Evolutionary conservation across 2,113 vertebrate genomes (phyloP).

Genomic region (Halichoerus grypus): DNA sequence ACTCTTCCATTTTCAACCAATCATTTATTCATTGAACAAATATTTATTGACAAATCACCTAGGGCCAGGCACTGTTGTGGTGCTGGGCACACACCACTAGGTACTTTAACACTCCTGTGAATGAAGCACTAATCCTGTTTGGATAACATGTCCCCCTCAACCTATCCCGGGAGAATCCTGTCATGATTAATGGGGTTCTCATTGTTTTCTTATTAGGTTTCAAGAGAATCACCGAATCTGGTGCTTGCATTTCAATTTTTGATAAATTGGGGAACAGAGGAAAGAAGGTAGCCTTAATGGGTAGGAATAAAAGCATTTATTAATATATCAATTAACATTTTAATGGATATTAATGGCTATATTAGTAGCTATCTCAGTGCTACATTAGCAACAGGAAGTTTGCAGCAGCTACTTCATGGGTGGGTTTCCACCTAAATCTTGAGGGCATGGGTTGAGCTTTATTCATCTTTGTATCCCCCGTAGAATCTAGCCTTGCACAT

Average conservation of each 20-base stretch:
- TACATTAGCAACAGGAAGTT: not conserved
- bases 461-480: not conserved
- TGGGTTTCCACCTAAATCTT: not conserved
- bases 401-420: not conserved
- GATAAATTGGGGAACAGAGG: not conserved
- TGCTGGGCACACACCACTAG: too few species aligned
- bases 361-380: not conserved
- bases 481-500: not conserved
- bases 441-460: not conserved
- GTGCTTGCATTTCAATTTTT: not conserved
- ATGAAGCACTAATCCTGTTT: not conserved
- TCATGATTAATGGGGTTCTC: not conserved
- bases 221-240: not conserved
- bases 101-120: not conserved
- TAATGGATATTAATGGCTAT: not conserved
- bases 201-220: not conserved
- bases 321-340: not conserved
- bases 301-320: conserved; percentile 6
- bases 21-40: conserved; percentile 1
- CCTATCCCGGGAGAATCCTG: not conserved
- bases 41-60: conserved; percentile 1
- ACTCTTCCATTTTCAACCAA: not conserved
- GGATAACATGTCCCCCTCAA: not conserved
- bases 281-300: not conserved
- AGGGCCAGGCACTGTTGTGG: not conserved